Evolutionary conservation across 2,888 invertebrate genomes (phyloP).

Genomic region (Phengaris arion): DNA sequence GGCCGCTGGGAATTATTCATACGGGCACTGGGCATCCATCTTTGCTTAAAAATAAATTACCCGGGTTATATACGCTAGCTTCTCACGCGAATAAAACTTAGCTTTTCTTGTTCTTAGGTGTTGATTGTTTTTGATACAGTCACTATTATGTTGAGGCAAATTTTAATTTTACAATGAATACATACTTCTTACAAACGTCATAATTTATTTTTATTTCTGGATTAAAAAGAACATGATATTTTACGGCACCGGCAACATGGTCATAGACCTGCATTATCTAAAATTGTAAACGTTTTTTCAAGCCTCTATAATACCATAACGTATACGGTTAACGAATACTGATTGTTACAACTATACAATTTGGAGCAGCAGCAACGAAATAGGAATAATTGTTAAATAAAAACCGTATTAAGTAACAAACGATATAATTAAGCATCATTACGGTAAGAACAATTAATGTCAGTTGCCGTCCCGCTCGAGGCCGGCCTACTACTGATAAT

Average conservation of each 20-base stretch:
- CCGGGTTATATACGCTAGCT: constrained; percentile 31
- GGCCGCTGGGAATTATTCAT: constrained; percentile 46
- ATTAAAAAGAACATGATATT: no score
- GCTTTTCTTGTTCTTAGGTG: constrained; percentile 2
- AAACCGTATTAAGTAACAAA: neutral
- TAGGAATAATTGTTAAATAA: neutral
- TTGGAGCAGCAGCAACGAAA: neutral
- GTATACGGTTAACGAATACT: no score
- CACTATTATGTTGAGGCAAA: neutral
- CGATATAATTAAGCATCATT: constrained; percentile 10
- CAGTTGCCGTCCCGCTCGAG: neutral
- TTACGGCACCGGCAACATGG: no score
- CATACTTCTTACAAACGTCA: no score
- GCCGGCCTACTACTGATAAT: neutral
- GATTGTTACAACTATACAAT: neutral
- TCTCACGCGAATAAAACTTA: constrained; percentile 27
- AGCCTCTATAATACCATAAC: no score
- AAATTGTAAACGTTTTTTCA: neutral
- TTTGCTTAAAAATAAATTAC: constrained; percentile 41
- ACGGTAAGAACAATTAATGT: neutral
- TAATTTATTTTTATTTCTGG: no score
- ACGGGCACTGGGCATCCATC: constrained; percentile 48
- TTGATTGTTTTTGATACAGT: neutral
- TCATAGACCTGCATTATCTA: no score
- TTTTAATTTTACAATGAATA: no score